These are phyloP conservation scores for Bombus balteatus DNA, from an alignment of 1,140 invertebrate genomes.

Conservation along the genomic window DNA sequence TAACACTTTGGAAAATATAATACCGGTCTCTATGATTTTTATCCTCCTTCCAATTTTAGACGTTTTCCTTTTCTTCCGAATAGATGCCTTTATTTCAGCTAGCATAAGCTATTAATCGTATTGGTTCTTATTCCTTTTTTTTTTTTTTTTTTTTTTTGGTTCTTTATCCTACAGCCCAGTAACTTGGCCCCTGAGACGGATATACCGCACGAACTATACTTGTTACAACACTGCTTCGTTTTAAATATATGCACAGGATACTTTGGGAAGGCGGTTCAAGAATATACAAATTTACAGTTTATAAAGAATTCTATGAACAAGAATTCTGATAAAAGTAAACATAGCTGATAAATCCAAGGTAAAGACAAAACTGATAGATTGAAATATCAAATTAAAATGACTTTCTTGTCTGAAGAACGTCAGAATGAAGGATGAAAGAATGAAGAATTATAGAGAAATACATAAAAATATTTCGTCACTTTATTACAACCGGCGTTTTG, in stretches of 20 bases:
- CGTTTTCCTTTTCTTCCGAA: no score
- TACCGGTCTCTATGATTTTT: not conserved
- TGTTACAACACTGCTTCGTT: constrained; percentile 4
- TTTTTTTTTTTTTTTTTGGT: no score
- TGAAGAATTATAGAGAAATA: not conserved
- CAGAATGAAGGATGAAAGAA: not conserved
- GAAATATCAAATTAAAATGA: not conserved
- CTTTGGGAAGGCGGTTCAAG: not conserved
- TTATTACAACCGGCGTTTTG: not conserved
- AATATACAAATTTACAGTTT: not conserved
- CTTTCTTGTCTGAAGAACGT: not conserved
- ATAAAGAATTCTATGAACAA: not conserved
- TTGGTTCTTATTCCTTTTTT: not conserved
- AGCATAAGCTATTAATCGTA: not conserved
- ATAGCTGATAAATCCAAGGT: no score
- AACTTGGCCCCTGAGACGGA: constrained; percentile 37
- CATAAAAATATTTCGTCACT: not conserved
- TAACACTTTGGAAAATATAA: not conserved
- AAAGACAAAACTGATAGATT: no score
- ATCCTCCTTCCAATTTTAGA: not conserved
- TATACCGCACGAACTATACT: constrained; percentile 3
- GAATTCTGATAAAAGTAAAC: not conserved
- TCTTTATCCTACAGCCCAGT: not conserved
- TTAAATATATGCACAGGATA: not conserved
- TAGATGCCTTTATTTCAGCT: no score